Base-by-base conservation (phyloP, 2,888 invertebrate genomes). In the Nebria salina region DNA sequence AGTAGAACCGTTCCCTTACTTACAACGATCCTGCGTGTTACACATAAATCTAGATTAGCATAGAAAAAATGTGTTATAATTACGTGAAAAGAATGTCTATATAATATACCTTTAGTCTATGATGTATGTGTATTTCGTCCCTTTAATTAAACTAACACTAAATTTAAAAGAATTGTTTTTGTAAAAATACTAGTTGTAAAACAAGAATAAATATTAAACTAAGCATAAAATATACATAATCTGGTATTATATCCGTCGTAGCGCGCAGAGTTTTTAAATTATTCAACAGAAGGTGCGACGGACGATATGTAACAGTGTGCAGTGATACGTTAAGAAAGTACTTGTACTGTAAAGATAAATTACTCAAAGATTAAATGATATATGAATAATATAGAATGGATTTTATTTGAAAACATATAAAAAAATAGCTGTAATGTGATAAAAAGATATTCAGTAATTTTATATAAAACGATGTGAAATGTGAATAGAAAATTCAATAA, bases 1-100 rank as follows among this genome's bases (percentile, higher is more conserved):
- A 79, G 73, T 74, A 68, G 64, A 73, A 72, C 65, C 41, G 72
- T 78, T 78, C 73, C 78, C 70, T n/a, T 70, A 70, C 70, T 34
- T 70, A 70, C 70, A 26, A 70, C 70, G 25, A 70, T 70, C 13
- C 70, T 34, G 70, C 70, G 25, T 54, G 54, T 25, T 70, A 70
- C 34, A 25, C 25, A 70, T 25, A 70, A 70, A 70, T 70, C 70
- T 26, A 70, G 70, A 70, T 70, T 70, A 70, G 20, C 70, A 13
- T 25, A 26, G 34, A 70, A 70, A 25, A 26, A 34, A 13, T 25
- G 25, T 26, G 34, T 70, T 70, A 70, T 34, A 70, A 26, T 26
- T 11, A 70, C 11, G 34, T 25, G 34, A 34, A 70, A 70, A 70
- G 70, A 70, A 70, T 70, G 70, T 70, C 70, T 70, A 26, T 70